Conservation (phyloP, 2,888 invertebrate genomes). For the Ornithoptera alexandrae region DNA sequence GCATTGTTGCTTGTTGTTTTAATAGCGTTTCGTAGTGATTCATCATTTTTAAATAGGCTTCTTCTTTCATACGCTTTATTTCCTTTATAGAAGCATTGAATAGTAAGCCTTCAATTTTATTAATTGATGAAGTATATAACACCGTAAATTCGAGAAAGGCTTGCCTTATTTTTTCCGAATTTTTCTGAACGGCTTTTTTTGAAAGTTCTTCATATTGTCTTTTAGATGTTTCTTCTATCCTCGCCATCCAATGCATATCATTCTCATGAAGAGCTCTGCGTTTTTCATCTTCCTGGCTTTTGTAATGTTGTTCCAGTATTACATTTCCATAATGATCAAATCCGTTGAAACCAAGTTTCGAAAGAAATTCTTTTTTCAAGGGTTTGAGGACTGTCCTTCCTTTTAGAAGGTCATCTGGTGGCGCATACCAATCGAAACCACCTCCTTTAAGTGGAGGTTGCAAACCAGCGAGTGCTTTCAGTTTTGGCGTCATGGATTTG, state of each 20-base stretch:
- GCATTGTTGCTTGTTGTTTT: slow-evolving; percentile 54
- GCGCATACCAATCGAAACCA: slow-evolving; percentile 62
- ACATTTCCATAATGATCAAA: slow-evolving; percentile 50
- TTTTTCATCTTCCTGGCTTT: slow-evolving; percentile 47
- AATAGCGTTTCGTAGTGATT: slow-evolving; percentile 45
- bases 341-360: slow-evolving; percentile 53
- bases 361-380: slow-evolving; percentile 47
- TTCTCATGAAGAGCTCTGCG: slow-evolving; percentile 44
- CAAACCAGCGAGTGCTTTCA: slow-evolving; percentile 62
- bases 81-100: slow-evolving; percentile 52
- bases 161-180: slow-evolving; percentile 49
- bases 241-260: slow-evolving; percentile 53
- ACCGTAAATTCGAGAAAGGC: slow-evolving; percentile 54
- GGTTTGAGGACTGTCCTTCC: slow-evolving; percentile 60
- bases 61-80: slow-evolving; percentile 47
- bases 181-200: slow-evolving; percentile 42
- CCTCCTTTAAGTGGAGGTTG: slow-evolving; percentile 66
- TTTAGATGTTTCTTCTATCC: slow-evolving; percentile 39
- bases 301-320: slow-evolving; percentile 45
- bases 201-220: slow-evolving; percentile 46
- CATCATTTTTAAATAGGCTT: slow-evolving; percentile 51
- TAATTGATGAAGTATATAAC: slow-evolving; percentile 53
- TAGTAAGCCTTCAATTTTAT: slow-evolving; percentile 55
- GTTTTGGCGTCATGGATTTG: slow-evolving; percentile 59
- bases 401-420: slow-evolving; percentile 56